Base-by-base conservation (phyloP, 2,113 vertebrate species). In the Acanthochromis polyacanthus region DNA sequence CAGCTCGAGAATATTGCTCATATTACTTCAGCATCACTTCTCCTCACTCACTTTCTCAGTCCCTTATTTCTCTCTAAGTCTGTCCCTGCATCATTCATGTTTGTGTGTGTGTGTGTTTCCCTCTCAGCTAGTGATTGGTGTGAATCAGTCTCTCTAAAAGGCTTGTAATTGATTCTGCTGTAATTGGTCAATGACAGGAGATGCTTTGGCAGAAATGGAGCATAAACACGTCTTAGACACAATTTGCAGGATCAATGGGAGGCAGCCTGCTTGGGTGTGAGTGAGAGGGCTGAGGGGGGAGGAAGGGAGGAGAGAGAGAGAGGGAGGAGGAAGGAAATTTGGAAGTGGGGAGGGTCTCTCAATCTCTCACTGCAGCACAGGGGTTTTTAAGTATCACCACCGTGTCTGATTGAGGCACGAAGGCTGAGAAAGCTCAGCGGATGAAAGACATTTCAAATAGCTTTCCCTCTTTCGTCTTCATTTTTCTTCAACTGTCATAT, bases 131-230 rank as follows among this genome's bases (percentile, higher is more conserved):
- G 73, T 80, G 79, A 85, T 72, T 57, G 23, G 81, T 83, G 78
- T 64, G 83, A 89, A 85, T 89, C 77, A 51, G 75, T 80, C 80
- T 59, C 83, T 84, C 84, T 91, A 92, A 93, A 93, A 93, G 88
- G 91, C 87, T 93, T 88, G 89, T 94, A 94, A 95, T 95, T 94
- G 94, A 95, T 95, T 95, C 88, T 85, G 84, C 87, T 91, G 90
- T 95, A 94, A 95, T 94, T 94, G 93, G 88, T 92, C 91, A 91
- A 88, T 93, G 91, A 93, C 92, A 88, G 92, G 82, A 92, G 93
- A 93, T 85, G 91, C 89, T 92, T 87, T 89, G 91, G 90, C 88
- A 93, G 92, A 94, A 93, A 93, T 91, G 88, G 85, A 94, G 93
- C 91, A 94, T 94, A 94, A 93, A 95, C 92, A 90, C 63, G 77